Conservation (phyloP, 30 jellyfish, hydroid and myxozoan genomes). For the Hydractinia symbiolongicarpus region DNA sequence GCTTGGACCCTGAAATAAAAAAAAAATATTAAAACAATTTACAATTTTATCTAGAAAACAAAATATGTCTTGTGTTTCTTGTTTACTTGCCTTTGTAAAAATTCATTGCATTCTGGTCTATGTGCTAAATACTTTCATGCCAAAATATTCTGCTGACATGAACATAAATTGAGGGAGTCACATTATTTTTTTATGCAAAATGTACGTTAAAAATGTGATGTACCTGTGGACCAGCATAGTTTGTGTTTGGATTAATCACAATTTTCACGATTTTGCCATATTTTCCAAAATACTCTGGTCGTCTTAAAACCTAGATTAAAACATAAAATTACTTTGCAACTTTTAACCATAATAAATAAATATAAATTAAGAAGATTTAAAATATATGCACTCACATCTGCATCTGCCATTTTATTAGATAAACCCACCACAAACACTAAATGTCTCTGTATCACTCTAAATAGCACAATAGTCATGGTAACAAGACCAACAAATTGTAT, state of each 20-base stretch:
- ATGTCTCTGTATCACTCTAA: constrained; percentile 89
- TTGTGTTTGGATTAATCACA: constrained; percentile 88
- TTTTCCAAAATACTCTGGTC: constrained; percentile 90
- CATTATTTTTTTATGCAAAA: background rate
- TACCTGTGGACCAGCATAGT: constrained; percentile 99
- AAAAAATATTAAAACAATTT: background rate
- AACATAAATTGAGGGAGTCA: background rate
- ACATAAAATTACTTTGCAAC: background rate
- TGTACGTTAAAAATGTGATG: background rate
- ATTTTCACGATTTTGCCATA: constrained; percentile 90
- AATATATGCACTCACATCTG: constrained; percentile 46
- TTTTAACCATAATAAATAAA: background rate
- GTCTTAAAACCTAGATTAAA: constrained; percentile 68
- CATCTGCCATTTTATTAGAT: constrained; percentile 90
- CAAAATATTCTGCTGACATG: background rate
- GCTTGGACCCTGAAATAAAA: constrained; percentile 84
- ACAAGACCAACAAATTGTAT: background rate
- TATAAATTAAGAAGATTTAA: background rate
- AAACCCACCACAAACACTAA: constrained; percentile 89
- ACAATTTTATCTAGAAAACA: background rate
- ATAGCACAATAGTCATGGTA: background rate
- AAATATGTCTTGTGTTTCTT: too few species aligned
- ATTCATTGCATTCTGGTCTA: too few species aligned
- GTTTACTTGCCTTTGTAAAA: too few species aligned
- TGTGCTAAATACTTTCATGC: too few species aligned